phyloP scores from a whole-genome alignment of 2,113 vertebrate genomes.

The Micronycteris hirsuta region DNA sequence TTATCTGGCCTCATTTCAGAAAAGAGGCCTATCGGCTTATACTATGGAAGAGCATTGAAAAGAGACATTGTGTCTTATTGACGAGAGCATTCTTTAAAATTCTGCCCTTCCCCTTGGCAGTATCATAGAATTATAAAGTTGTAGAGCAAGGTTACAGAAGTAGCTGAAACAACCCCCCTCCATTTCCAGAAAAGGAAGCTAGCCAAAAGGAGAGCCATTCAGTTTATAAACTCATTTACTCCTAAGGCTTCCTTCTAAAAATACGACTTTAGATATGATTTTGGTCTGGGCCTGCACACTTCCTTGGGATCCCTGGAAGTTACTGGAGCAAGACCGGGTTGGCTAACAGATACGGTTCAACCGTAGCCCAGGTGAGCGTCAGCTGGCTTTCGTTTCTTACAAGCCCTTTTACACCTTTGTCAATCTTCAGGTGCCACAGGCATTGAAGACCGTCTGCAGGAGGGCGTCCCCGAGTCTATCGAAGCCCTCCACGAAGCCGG shows the following conservation, averaged over 20 bases:
- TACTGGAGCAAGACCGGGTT: not conserved
- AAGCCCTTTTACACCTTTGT: not conserved
- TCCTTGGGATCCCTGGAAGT: not conserved
- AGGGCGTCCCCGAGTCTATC: conserved; percentile 93
- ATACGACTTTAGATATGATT: not conserved
- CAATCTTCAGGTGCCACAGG: conserved; percentile 89
- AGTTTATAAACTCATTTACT: not conserved
- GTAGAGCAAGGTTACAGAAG: not conserved
- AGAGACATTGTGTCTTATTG: not conserved
- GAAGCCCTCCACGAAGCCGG: conserved; percentile 89
- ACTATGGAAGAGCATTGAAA: not conserved
- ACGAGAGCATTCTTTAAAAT: not conserved
- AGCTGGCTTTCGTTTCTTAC: not conserved
- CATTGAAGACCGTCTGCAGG: conserved; percentile 94
- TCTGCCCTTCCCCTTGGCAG: not conserved
- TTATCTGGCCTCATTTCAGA: not conserved
- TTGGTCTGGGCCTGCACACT: not conserved
- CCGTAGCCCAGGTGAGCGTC: not conserved
- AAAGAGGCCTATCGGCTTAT: not conserved
- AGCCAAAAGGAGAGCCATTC: not conserved
- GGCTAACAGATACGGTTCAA: fast-evolving
- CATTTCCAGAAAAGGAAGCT: not conserved
- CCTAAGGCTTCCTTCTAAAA: not conserved
- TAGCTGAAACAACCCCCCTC: not conserved
- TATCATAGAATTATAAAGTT: not conserved